These are phyloP conservation scores for Latrodectus hesperus DNA, from an alignment of 2,888 invertebrate genomes.

Conservation along the genomic window DNA sequence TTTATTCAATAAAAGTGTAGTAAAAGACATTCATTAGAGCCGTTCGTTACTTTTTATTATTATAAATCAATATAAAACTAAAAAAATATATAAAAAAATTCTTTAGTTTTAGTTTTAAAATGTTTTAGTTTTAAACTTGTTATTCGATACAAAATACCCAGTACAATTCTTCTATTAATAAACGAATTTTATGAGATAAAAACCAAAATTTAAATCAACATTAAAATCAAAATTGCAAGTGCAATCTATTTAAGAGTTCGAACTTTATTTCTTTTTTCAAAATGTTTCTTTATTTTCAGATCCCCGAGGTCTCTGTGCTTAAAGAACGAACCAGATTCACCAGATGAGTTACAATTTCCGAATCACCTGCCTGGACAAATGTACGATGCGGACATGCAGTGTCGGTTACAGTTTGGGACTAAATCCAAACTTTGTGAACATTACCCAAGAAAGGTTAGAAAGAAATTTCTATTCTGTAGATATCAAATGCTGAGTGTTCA, in stretches of 20 bases:
- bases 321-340: slow-evolving; percentile 70
- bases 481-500: no score
- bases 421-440: slow-evolving; percentile 73
- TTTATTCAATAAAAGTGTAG: no score
- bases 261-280: background rate
- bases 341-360: slow-evolving; percentile 72
- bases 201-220: background rate
- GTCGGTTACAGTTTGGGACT: slow-evolving; percentile 73
- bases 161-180: no score
- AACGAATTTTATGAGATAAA: background rate
- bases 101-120: no score
- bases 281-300: slow-evolving; percentile 57
- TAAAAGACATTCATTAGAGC: no score
- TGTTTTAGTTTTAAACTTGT: no score
- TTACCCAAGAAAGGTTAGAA: slow-evolving; percentile 72
- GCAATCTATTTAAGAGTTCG: background rate
- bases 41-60: no score
- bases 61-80: no score
- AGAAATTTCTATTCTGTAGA: no score
- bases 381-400: slow-evolving; percentile 73
- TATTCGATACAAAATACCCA: no score
- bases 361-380: slow-evolving; percentile 73
- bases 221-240: background rate
- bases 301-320: slow-evolving; percentile 72
- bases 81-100: no score